Conservation (phyloP, 2,888 invertebrate species). For the Aleiodes testaceus region DNA sequence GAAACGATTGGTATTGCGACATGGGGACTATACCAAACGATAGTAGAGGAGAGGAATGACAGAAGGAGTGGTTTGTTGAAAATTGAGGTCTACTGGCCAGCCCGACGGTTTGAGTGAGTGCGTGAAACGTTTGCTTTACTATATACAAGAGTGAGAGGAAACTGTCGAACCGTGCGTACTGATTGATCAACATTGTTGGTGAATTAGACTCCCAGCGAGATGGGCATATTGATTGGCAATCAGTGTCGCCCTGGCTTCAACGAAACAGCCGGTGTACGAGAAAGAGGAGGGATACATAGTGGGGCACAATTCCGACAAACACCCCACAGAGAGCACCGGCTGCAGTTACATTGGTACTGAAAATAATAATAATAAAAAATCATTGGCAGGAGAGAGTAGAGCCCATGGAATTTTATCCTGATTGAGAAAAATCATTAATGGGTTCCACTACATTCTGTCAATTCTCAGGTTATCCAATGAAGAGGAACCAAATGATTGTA, state of each 20-base stretch:
- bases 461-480: not conserved
- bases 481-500: conserved; percentile 15
- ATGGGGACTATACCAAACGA: conserved; percentile 51
- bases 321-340: conserved; percentile 32
- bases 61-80: conserved; percentile 51
- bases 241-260: conserved; percentile 67
- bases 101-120: conserved; percentile 17
- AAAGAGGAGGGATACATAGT: conserved; percentile 30
- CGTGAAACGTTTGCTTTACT: conserved; percentile 26
- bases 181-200: conserved; percentile 72
- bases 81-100: conserved; percentile 27
- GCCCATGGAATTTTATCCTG: not conserved
- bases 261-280: conserved; percentile 58
- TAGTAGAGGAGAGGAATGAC: conserved; percentile 52
- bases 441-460: not conserved
- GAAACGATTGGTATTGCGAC: conserved; percentile 56
- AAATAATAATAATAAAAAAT: not conserved
- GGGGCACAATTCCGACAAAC: conserved; percentile 59
- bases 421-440: not conserved
- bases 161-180: conserved; percentile 62
- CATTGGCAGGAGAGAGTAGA: too few species aligned
- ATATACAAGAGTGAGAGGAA: conserved; percentile 30
- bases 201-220: conserved; percentile 71
- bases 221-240: conserved; percentile 73
- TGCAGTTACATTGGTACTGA: conserved; percentile 51